Base-by-base conservation (phyloP, 2,797 vertebrate genomes). In the Liparis tanakae region DNA sequence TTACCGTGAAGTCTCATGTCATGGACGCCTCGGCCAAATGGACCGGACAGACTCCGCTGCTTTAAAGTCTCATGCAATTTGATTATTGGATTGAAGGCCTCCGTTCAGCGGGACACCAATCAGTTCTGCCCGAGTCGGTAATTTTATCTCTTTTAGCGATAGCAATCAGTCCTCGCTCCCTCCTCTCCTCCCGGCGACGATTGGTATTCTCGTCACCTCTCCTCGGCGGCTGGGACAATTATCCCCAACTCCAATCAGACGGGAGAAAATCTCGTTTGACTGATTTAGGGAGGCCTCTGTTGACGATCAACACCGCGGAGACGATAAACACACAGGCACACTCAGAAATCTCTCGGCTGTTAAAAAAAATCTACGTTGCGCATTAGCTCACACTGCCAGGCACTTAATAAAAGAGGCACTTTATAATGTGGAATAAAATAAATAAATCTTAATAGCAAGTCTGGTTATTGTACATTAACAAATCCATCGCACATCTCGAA, bases 241-340 rank as follows among this genome's bases (percentile, higher is more conserved):
- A 90, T 85, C 78, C 67, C 62, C 6, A 9, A 85, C 83, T 85
- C 82, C 72, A 89, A 89, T 92, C 90, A 91, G 69, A 84, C 70
- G 78, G 67, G 68, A 77, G 67, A 60, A 82, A 85, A 85, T 81
- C 83, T 88, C 61, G 36, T 89, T 85, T 79, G 79, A 43, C 67
- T 85, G 86, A 87, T 89, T 88, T 82, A 67, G 70, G 75, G 79
- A 81, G 82, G 80, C 72, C 80, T 86, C 70, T 87, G 84, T 90
- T 92, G 89, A 88, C 87, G 87, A 84, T 90, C 89, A 91, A 91
- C 85, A 90, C 72, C 43, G 56, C 37, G 71, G 69, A 79, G 79
- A 83, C 73, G 48, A 72, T 55, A 81, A 81, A 90, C 77, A 89
- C 73, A 73, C 73, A 64, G 6, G 54, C 65, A 67, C 43, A 33